Percentiles rank a stretch among this genome's conserved stretches.
Conservation (phyloP, 2,888 invertebrate species). For the Andricus quercusramuli region DNA sequence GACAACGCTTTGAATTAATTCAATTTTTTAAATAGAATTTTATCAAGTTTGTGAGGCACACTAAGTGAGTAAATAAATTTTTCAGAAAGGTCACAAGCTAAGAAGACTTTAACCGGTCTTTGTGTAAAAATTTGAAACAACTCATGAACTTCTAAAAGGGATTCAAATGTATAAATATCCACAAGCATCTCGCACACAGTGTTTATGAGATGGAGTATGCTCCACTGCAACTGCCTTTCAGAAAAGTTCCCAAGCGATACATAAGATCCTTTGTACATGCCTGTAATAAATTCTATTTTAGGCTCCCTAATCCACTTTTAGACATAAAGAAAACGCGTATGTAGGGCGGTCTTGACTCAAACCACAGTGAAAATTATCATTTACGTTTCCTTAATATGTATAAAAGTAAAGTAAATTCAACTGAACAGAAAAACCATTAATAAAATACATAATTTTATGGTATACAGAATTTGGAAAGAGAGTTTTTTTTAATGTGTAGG, state of each 20-base stretch:
- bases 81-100: not conserved
- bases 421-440: too few species aligned
- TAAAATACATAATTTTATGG: too few species aligned
- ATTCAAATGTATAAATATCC: not conserved
- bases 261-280: not conserved
- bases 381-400: too few species aligned
- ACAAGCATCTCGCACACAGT: not conserved
- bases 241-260: not conserved
- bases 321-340: not conserved
- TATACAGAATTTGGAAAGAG: too few species aligned
- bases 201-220: not conserved
- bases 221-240: not conserved
- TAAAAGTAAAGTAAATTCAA: too few species aligned
- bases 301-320: not conserved
- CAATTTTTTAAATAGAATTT: not conserved
- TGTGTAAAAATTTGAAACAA: not conserved
- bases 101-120: not conserved
- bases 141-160: not conserved
- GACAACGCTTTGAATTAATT: too few species aligned
- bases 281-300: not conserved
- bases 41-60: not conserved
- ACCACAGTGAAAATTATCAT: not conserved
- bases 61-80: not conserved
- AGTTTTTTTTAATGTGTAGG: too few species aligned
- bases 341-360: not conserved